Evolutionary conservation across 2,797 vertebrate species (phyloP).

Genomic region (Sebastes steindachneri): DNA sequence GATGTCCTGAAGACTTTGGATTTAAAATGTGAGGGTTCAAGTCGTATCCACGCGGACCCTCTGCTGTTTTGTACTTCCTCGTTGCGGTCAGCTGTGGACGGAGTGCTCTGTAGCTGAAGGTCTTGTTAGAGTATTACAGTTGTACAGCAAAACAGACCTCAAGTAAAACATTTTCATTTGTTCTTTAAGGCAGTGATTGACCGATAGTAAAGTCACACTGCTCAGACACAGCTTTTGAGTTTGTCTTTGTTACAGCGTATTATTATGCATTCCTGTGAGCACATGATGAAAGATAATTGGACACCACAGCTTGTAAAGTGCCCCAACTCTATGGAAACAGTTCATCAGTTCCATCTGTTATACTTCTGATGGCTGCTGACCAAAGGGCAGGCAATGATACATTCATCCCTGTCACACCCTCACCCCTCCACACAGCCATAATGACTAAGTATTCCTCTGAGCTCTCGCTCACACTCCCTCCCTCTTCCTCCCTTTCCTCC

Average conservation of each 20-base stretch:
- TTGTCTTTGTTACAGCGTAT: slow-evolving; percentile 5
- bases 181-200: background rate
- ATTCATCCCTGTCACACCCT: slow-evolving; percentile 75
- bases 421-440: slow-evolving; percentile 61
- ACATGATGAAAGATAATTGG: slow-evolving; percentile 50
- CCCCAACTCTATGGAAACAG: slow-evolving; percentile 57
- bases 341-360: slow-evolving; percentile 69
- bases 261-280: slow-evolving; percentile 32
- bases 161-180: background rate
- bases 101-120: background rate
- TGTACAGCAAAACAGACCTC: background rate
- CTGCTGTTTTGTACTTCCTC: too few species aligned
- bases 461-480: slow-evolving; percentile 9
- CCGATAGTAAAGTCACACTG: background rate
- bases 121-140: background rate
- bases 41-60: too few species aligned
- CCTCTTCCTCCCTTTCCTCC: background rate
- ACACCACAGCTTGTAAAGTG: slow-evolving; percentile 44
- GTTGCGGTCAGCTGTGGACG: too few species aligned
- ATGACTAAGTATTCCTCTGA: slow-evolving; percentile 75
- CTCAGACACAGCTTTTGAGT: slow-evolving; percentile 7
- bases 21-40: too few species aligned
- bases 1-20: too few species aligned
- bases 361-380: slow-evolving; percentile 73
- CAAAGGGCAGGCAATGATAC: slow-evolving; percentile 77